Conservation (phyloP, 1,140 invertebrate genomes). For the Colletes gigas region DNA sequence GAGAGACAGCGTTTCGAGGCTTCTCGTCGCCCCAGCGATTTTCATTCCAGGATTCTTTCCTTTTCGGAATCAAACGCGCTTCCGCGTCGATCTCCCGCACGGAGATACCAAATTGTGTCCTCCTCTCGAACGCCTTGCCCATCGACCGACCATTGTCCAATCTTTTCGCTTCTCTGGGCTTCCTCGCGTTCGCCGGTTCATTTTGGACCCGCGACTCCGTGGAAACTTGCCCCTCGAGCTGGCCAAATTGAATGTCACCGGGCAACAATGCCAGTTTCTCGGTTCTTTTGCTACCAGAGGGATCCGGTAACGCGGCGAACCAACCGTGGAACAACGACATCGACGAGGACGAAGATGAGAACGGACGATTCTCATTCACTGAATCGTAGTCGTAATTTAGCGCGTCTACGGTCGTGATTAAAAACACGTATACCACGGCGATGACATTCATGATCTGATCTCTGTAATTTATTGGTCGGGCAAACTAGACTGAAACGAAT, state of each 20-base stretch:
- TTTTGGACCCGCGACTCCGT: too few species aligned
- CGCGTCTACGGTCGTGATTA: constrained; percentile 35
- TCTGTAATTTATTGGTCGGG: neutral
- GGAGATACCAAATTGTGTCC: neutral
- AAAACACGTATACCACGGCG: constrained; percentile 23
- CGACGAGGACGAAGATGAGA: neutral
- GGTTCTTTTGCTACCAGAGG: neutral
- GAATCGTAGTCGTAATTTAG: constrained; percentile 37
- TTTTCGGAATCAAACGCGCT: neutral
- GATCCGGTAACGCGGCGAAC: neutral
- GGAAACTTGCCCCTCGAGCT: neutral
- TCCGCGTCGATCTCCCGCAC: neutral
- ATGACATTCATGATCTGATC: constrained; percentile 51
- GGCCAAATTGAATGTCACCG: neutral
- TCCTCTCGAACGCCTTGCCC: neutral
- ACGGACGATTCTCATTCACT: constrained; percentile 6
- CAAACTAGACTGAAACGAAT: neutral
- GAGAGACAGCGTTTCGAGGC: neutral
- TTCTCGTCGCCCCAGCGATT: neutral
- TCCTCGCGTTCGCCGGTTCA: neutral
- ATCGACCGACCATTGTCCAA: neutral
- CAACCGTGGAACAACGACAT: neutral
- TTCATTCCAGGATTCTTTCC: neutral
- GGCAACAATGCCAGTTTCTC: neutral
- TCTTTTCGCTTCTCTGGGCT: neutral